Percentiles rank a stretch among this genome's conserved stretches.
Evolutionary conservation across 2,113 vertebrate species (phyloP).

Genomic region (Okapia johnstoni): DNA sequence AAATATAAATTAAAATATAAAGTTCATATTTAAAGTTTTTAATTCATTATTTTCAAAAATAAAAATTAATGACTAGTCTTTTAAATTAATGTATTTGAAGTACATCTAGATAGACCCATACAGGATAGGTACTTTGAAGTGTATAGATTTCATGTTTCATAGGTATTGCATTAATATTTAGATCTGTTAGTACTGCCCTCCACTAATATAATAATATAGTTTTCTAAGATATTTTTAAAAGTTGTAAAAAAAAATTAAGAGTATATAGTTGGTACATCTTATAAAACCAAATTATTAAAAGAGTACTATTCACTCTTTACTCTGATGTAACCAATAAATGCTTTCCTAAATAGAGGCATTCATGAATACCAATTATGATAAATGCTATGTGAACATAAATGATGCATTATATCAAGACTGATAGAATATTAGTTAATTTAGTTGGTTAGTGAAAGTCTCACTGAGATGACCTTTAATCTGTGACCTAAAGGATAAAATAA

Average conservation of each 20-base stretch:
- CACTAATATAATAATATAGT: background rate
- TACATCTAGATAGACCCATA: background rate
- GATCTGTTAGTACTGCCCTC: background rate
- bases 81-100: background rate
- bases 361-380: background rate
- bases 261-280: background rate
- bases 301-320: background rate
- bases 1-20: background rate
- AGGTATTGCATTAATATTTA: background rate
- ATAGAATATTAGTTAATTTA: background rate
- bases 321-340: background rate
- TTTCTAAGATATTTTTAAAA: background rate
- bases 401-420: background rate
- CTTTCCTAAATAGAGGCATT: background rate
- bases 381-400: background rate
- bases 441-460: background rate
- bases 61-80: background rate
- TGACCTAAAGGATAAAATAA: background rate
- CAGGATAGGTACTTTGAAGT: background rate
- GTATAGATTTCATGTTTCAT: background rate
- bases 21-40: background rate
- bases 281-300: background rate
- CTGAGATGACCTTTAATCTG: background rate
- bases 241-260: background rate
- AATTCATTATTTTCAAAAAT: background rate